phyloP scores from a whole-genome alignment of 1,140 invertebrate genomes.

The Helicoverpa zea region DNA sequence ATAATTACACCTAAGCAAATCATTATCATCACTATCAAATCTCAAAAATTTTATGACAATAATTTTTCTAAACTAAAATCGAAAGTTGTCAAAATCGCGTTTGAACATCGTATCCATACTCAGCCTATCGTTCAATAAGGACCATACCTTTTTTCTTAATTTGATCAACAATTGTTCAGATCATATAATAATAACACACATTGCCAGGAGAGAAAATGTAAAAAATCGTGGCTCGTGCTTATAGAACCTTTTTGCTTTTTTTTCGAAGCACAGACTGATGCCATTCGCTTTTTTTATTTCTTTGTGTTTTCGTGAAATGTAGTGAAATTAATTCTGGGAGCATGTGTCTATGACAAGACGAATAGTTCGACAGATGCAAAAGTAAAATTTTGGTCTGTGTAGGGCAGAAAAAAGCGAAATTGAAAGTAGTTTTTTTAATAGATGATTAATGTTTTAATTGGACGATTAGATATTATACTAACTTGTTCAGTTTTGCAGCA shows the following conservation, averaged over 20 bases:
- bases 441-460: slow-evolving; percentile 5
- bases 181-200: slow-evolving; percentile 64
- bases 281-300: slow-evolving; percentile 65
- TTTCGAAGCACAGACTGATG: slow-evolving; percentile 73
- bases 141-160: slow-evolving; percentile 78
- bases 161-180: slow-evolving; percentile 79
- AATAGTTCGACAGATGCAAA: slow-evolving; percentile 57
- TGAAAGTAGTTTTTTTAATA: background rate
- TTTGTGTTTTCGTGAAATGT: slow-evolving; percentile 60
- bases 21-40: too few species aligned
- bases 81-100: background rate
- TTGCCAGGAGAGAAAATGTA: slow-evolving; percentile 43
- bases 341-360: slow-evolving; percentile 77
- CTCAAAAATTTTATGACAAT: too few species aligned
- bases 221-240: slow-evolving; percentile 76
- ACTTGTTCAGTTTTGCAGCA: background rate
- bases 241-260: slow-evolving; percentile 75
- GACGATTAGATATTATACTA: background rate
- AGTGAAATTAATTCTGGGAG: slow-evolving; percentile 73
- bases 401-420: slow-evolving; percentile 28
- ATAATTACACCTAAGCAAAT: too few species aligned
- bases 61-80: too few species aligned
- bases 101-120: slow-evolving; percentile 48
- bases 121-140: slow-evolving; percentile 38
- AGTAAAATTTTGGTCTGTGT: slow-evolving; percentile 27